Percentiles rank a stretch among this genome's conserved stretches.
Conservation (phyloP, 2,797 vertebrate species). For the Tragopan temminckii region DNA sequence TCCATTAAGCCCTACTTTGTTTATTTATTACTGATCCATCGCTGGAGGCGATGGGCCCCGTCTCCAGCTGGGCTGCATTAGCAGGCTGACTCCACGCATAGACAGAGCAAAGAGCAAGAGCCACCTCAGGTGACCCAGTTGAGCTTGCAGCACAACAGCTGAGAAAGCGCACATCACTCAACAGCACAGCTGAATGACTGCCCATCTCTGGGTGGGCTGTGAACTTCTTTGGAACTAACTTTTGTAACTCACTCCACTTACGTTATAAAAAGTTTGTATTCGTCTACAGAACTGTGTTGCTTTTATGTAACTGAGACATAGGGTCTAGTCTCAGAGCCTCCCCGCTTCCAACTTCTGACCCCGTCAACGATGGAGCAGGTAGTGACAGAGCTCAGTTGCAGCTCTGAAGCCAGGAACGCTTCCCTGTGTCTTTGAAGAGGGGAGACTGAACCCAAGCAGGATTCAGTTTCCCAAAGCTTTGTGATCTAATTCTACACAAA, state of each 20-base stretch:
- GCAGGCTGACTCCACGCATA: neutral
- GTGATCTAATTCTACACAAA: slow-evolving; percentile 81
- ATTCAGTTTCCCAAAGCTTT: slow-evolving; percentile 69
- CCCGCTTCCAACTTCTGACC: neutral
- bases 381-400: neutral
- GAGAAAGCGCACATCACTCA: neutral
- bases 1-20: neutral
- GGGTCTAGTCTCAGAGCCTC: neutral
- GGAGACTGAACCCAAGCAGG: slow-evolving; percentile 17
- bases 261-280: neutral
- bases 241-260: neutral
- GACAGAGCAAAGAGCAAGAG: neutral
- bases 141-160: neutral
- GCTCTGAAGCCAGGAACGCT: neutral
- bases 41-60: slow-evolving; percentile 15
- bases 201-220: neutral
- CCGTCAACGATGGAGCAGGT: neutral
- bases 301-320: neutral
- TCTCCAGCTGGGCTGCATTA: neutral
- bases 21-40: neutral
- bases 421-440: neutral
- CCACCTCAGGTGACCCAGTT: neutral
- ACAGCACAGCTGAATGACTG: fast-evolving
- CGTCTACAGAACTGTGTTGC: neutral
- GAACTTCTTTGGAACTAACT: neutral